Percentiles rank a stretch among this genome's conserved stretches.
phyloP scores from a whole-genome alignment of 2,797 vertebrate species.

The Triplophysa yarkandensis region DNA sequence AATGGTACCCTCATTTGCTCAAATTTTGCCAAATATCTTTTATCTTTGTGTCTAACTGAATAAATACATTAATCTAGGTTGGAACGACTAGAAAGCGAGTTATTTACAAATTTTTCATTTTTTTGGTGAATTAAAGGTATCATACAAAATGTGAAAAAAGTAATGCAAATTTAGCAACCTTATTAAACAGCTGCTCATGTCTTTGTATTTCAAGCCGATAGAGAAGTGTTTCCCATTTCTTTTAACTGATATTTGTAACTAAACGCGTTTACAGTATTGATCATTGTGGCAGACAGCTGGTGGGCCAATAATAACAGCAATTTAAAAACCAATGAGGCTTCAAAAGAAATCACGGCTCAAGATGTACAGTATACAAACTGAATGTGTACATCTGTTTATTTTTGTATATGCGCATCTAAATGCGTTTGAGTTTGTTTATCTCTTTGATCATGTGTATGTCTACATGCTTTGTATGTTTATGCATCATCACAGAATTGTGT shows the following conservation, averaged over 20 bases:
- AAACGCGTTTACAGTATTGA: constrained; percentile 36
- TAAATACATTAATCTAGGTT: no score
- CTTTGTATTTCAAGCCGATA: no score
- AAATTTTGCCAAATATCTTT: no score
- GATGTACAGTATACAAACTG: background rate
- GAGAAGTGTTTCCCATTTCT: constrained; percentile 25
- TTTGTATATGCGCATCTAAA: constrained; percentile 10
- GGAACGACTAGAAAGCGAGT: no score
- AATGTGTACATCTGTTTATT: background rate
- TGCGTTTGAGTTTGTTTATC: constrained; percentile 1
- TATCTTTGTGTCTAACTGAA: no score
- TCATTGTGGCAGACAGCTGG: constrained; percentile 33
- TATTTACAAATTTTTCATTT: no score
- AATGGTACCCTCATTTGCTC: no score
- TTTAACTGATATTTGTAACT: constrained; percentile 3
- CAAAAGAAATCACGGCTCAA: constrained; percentile 16
- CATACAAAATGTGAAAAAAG: no score
- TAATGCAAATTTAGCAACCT: no score
- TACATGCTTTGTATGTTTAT: background rate
- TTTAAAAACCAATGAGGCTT: constrained; percentile 35
- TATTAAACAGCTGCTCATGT: no score
- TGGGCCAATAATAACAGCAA: constrained; percentile 32
- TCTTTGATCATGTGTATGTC: background rate
- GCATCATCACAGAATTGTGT: constrained; percentile 21
- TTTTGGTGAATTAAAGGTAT: no score